Evolutionary conservation across 2,113 vertebrate species (phyloP).

Genomic region (Accipiter virgatus): DNA sequence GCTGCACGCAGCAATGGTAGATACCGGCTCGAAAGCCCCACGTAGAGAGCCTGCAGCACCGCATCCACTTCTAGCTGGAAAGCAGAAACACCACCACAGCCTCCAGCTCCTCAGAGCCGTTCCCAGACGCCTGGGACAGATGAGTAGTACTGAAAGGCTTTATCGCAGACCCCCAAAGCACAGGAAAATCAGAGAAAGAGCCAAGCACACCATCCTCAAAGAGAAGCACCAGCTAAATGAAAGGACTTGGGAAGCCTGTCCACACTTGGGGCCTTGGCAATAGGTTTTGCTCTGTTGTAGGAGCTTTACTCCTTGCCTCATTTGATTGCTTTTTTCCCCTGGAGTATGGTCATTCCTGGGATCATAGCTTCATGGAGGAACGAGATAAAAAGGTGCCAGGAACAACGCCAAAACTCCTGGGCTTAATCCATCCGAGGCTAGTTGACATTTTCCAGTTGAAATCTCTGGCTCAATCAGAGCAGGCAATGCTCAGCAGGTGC

Average conservation of each 20-base stretch:
- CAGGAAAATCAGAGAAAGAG: not conserved
- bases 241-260: not conserved
- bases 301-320: not conserved
- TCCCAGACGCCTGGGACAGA: not conserved
- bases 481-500: not conserved
- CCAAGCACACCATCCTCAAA: not conserved
- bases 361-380: not conserved
- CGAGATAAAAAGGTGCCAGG: constrained; percentile 39
- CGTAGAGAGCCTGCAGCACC: not conserved
- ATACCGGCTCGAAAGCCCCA: not conserved
- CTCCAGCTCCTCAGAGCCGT: not conserved
- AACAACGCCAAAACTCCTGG: not conserved
- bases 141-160: not conserved
- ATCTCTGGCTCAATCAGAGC: constrained; percentile 6
- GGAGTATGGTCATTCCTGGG: not conserved
- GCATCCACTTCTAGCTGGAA: not conserved
- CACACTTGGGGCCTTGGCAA: not conserved
- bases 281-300: not conserved
- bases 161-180: not conserved
- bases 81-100: not conserved
- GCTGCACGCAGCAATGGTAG: not conserved
- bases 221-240: not conserved
- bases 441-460: constrained; percentile 16
- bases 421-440: constrained; percentile 7
- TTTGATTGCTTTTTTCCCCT: not conserved